These are phyloP conservation scores for Eucera pruinosa DNA, from an alignment of 2,888 invertebrate genomes.

Conservation along the genomic window DNA sequence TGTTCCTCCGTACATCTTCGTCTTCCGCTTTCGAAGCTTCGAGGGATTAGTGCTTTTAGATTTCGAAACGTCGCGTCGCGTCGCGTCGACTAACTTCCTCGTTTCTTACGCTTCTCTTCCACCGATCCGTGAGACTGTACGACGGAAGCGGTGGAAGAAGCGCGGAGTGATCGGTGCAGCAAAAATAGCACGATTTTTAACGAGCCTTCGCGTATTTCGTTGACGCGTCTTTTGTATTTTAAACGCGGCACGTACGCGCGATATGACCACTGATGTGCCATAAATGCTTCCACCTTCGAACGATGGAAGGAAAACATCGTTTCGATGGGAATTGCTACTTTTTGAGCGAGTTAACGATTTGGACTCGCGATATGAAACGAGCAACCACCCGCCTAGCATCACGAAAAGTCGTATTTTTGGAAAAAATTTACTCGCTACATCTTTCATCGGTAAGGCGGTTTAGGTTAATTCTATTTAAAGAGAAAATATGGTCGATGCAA, in stretches of 20 bases:
- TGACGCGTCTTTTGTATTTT: conserved; percentile 21
- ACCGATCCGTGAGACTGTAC: conserved; percentile 2
- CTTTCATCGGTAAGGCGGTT: background rate
- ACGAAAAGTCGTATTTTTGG: background rate
- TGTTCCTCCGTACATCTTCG: background rate
- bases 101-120: background rate
- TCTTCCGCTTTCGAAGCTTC: background rate
- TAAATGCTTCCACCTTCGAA: conserved; percentile 21
- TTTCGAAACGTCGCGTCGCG: too few relatives aligned
- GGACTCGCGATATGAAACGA: background rate
- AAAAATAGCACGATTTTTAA: conserved; percentile 37
- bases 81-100: background rate
- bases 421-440: background rate
- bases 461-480: background rate
- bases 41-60: conserved; percentile 1
- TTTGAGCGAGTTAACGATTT: conserved; percentile 11
- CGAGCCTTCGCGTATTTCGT: conserved; percentile 30
- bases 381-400: background rate
- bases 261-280: background rate
- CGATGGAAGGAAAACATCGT: background rate
- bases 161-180: background rate
- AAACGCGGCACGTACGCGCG: conserved; percentile 1
- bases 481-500: background rate
- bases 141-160: background rate
- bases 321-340: conserved; percentile 3